Base-by-base conservation (phyloP, 2,888 invertebrate genomes). In the Zeuzera pyrina region DNA sequence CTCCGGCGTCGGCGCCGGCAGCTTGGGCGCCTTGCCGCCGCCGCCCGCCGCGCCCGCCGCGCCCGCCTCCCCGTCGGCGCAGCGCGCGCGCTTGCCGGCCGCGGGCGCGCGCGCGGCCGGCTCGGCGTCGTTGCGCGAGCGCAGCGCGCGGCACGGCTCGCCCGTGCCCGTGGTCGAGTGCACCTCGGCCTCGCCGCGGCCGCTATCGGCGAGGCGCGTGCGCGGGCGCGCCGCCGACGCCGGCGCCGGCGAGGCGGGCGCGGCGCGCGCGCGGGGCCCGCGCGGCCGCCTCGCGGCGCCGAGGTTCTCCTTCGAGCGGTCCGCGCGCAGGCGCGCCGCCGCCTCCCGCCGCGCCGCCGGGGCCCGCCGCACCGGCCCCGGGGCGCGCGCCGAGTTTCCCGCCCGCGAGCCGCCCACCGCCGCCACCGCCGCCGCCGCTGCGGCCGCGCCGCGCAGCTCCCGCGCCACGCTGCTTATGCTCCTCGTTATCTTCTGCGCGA, bases 271-370 rank as follows among this genome's bases (percentile, higher is more conserved):
- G 64, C 35, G 52, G 49, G 57, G 33, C 57, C 42, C 41, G 41
- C 67, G 57, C 65, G 45, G 61, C 59, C 53, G 36, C 29, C 57
- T 53, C 49, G 54, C 64, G 59, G 51, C 65, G 58, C 65, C 67
- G 57, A 58, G 67, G 63, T 81, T 79, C 74, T 81, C 81, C 69
- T 79, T 78, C 55, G 66, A 72, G 62, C 74, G 69, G 53, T 57
- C 63, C 41, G 56, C 56, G 48, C 35, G 51, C 52, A 38, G 43
- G 42, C 45, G 24, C 29, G 30, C 14, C 23, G 46, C 52, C 52
- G 46, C 58, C 44, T 60, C 62, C n/a, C n/a, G n/a, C 44, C 62
- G 67, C 65, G 69, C 68, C 68, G 59, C 70, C 67, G 61, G 67
- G 59, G 57, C 55, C 61, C 70, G 64, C 57, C 67, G 70, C 66